Evolutionary conservation across 2,888 invertebrate species (phyloP).

Genomic region (Lasiommata megera): DNA sequence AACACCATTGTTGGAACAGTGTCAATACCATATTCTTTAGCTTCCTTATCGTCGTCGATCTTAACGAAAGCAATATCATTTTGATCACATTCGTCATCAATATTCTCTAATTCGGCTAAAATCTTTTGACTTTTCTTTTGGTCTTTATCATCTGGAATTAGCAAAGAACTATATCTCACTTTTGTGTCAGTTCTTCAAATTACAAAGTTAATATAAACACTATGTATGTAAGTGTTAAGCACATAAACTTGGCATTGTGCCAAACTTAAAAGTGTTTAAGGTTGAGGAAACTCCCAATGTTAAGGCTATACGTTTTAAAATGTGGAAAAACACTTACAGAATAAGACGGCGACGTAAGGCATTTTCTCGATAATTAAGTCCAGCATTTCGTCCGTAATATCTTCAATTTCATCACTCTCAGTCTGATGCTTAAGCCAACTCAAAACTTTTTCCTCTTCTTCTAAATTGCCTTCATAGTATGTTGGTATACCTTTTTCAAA

Average conservation of each 20-base stretch:
- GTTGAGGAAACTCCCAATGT: conserved; percentile 46
- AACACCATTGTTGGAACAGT: conserved; percentile 90
- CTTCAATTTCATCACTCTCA: conserved; percentile 95
- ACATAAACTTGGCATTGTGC: conserved; percentile 56
- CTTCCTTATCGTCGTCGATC: conserved; percentile 93
- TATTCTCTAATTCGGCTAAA: conserved; percentile 91
- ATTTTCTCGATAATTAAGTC: conserved; percentile 93
- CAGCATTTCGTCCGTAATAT: conserved; percentile 96
- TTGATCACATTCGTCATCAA: conserved; percentile 96
- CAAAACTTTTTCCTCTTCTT: conserved; percentile 93
- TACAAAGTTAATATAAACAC: conserved; percentile 43
- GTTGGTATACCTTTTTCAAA: conserved; percentile 89
- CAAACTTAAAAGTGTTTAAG: too few species aligned
- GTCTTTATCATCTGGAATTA: conserved; percentile 90
- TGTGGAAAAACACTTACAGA: conserved; percentile 85
- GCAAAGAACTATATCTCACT: conserved; percentile 74
- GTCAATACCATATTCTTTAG: conserved; percentile 94
- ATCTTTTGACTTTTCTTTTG: conserved; percentile 95
- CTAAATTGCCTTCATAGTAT: conserved; percentile 90
- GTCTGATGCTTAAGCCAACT: conserved; percentile 93
- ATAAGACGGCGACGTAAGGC: conserved; percentile 93
- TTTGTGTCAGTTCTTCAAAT: conserved; percentile 73
- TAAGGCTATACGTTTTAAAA: conserved; percentile 36
- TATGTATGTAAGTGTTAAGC: conserved; percentile 22
- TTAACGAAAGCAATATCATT: conserved; percentile 96